Percentiles rank a stretch among this genome's conserved stretches.
Conservation (phyloP, 2,113 vertebrate species). For the Gadus chalcogrammus region DNA sequence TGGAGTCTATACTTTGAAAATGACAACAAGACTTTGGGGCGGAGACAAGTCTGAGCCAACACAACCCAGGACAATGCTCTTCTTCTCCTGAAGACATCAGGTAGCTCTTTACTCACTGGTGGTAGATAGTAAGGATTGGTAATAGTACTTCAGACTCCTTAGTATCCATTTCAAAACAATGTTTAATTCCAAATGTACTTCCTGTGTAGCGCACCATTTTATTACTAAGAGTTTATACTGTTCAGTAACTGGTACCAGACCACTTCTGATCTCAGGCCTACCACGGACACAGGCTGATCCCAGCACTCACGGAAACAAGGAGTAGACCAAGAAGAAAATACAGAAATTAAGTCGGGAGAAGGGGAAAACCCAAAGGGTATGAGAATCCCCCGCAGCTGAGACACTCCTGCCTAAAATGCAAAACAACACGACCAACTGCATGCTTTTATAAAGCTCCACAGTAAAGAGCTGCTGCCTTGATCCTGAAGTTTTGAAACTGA, state of each 20-base stretch:
- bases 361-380: background rate
- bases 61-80: constrained; percentile 5
- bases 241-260: constrained; percentile 70
- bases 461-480: constrained; percentile 56
- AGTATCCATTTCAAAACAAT: constrained; percentile 50
- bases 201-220: constrained; percentile 63
- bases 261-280: constrained; percentile 48
- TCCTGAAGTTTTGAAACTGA: constrained; percentile 62
- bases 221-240: constrained; percentile 69
- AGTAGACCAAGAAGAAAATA: constrained; percentile 16
- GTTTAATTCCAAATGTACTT: constrained; percentile 62
- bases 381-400: constrained; percentile 16
- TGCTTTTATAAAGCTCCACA: background rate
- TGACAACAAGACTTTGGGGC: background rate
- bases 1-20: background rate
- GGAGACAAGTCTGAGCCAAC: background rate
- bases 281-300: constrained; percentile 40
- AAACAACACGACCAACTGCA: background rate
- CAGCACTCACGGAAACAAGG: constrained; percentile 20
- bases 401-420: background rate
- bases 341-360: background rate
- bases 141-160: constrained; percentile 19
- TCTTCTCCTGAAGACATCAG: constrained; percentile 41
- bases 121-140: constrained; percentile 16
- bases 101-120: constrained; percentile 23